Conservation (phyloP, 2,113 vertebrate genomes). For the Tursiops truncatus region DNA sequence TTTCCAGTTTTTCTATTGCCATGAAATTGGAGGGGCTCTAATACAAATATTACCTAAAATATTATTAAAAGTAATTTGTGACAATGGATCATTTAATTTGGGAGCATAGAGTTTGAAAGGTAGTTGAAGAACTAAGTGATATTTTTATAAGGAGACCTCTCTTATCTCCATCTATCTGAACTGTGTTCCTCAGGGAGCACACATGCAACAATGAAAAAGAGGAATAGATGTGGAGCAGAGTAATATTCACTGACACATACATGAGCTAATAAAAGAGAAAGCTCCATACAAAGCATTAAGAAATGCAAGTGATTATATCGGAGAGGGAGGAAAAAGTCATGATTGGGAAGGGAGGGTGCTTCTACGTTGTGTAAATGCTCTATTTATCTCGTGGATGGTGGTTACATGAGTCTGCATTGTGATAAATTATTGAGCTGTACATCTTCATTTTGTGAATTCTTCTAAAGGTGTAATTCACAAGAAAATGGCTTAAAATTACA, state of each 20-base stretch:
- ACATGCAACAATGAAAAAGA: background rate
- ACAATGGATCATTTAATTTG: background rate
- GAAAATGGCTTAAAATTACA: background rate
- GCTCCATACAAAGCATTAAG: background rate
- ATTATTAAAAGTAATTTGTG: conserved; percentile 2
- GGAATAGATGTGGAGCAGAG: background rate
- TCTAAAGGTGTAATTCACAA: background rate
- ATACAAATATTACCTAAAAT: background rate
- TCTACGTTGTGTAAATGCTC: background rate
- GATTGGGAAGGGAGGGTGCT: background rate
- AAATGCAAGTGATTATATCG: background rate
- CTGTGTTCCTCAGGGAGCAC: background rate
- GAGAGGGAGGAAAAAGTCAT: background rate
- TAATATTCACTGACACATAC: background rate
- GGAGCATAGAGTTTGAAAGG: background rate
- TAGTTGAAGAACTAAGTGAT: background rate
- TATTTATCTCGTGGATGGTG: background rate
- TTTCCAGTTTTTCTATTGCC: background rate
- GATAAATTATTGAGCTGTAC: background rate
- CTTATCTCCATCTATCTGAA: background rate
- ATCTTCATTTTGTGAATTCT: background rate
- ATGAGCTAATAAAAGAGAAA: background rate
- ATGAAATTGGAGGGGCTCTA: background rate
- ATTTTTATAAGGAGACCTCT: background rate
- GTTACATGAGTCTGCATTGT: background rate